phyloP scores from a whole-genome alignment of 2,888 invertebrate genomes.

The Cerastoderma edule region DNA sequence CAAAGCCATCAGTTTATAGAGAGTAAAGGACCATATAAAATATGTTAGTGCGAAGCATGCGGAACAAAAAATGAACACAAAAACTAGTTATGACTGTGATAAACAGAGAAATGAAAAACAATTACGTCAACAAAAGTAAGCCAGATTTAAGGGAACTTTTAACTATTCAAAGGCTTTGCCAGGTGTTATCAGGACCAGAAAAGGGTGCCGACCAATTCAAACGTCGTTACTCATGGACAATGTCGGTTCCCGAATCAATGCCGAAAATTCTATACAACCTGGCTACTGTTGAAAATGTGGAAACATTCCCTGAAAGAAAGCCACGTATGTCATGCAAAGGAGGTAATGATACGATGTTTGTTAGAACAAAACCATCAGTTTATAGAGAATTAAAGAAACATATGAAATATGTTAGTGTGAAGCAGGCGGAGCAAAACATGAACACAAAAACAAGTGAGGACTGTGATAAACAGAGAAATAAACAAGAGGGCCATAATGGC shows the following conservation, averaged over 20 bases:
- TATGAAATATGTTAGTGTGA: constrained; percentile 20
- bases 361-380: constrained; percentile 18
- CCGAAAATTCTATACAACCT: not conserved
- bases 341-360: constrained; percentile 17
- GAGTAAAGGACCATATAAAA: too few relatives aligned
- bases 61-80: too few relatives aligned
- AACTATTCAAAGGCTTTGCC: constrained; percentile 24
- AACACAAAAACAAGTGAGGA: constrained; percentile 8
- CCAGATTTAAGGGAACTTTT: constrained; percentile 4
- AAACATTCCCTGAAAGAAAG: constrained; percentile 16
- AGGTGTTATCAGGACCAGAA: not conserved
- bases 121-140: too few relatives aligned
- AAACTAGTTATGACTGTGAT: too few relatives aligned
- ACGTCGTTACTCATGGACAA: constrained; percentile 29
- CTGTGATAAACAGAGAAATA: constrained; percentile 7
- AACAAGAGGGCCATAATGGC: too few relatives aligned
- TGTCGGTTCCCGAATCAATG: not conserved
- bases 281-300: constrained; percentile 33
- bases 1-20: too few relatives aligned
- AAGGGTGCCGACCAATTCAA: not conserved
- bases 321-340: constrained; percentile 14
- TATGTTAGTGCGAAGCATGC: too few relatives aligned
- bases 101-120: too few relatives aligned
- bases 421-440: constrained; percentile 28
- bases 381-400: constrained; percentile 10